Percentiles rank a stretch among this genome's conserved stretches.
Conservation (phyloP, 2,888 invertebrate species). For the Tupiocoris notatus region DNA sequence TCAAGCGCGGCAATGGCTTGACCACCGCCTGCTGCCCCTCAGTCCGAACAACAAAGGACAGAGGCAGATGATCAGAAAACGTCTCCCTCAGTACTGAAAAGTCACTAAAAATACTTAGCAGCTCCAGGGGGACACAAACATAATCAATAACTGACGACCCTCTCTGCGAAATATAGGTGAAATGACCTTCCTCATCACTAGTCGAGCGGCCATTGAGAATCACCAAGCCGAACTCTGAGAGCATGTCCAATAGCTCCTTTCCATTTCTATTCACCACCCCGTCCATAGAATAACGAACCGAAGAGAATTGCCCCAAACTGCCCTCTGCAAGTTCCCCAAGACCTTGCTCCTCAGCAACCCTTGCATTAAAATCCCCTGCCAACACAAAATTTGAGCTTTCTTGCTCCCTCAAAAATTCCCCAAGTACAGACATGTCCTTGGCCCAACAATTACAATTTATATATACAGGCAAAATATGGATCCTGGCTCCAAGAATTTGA, state of each 20-base stretch:
- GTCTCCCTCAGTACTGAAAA: not conserved
- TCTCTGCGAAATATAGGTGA: not conserved
- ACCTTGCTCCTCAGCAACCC: not conserved
- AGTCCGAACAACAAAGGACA: no score
- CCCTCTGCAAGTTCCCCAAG: not conserved
- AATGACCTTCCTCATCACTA: not conserved
- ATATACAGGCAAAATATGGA: not conserved
- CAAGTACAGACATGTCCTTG: not conserved
- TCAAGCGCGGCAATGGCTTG: no score
- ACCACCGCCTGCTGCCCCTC: no score
- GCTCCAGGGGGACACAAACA: not conserved
- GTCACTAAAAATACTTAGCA: not conserved
- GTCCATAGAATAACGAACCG: not conserved
- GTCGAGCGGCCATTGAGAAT: not conserved
- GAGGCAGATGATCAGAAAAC: not conserved
- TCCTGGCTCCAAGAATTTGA: not conserved
- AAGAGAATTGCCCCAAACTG: not conserved
- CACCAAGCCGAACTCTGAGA: not conserved
- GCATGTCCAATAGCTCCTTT: not conserved
- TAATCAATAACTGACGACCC: not conserved
- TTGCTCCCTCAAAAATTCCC: not conserved
- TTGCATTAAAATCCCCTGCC: constrained; percentile 6
- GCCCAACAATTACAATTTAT: constrained; percentile 7
- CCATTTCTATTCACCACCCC: not conserved
- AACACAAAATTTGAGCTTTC: not conserved